Conservation (phyloP, 1,140 invertebrate genomes). For the Monochamus saltuarius region DNA sequence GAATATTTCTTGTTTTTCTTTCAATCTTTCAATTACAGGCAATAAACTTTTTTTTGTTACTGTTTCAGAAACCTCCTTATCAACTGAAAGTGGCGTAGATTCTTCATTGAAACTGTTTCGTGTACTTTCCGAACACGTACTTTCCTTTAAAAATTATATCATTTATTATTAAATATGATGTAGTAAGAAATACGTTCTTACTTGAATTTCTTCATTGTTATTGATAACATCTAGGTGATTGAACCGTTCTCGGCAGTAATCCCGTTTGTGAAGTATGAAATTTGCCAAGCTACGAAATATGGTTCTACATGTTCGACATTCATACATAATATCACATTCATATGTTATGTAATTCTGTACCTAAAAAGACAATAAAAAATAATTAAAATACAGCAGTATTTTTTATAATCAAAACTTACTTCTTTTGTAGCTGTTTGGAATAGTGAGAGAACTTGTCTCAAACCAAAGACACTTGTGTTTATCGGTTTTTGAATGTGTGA, state of each 20-base stretch:
- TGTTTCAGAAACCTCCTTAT: not conserved
- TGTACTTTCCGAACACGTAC: not conserved
- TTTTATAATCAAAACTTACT: constrained; percentile 37
- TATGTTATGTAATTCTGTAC: constrained; percentile 57
- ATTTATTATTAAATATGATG: not conserved
- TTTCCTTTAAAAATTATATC: not conserved
- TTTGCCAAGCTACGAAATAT: constrained; percentile 63
- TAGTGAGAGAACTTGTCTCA: constrained; percentile 46
- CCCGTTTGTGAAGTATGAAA: constrained; percentile 62
- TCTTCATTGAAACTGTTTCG: not conserved
- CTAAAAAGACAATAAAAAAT: constrained; percentile 43
- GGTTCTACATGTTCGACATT: constrained; percentile 61
- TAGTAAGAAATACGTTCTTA: constrained; percentile 4
- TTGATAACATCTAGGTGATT: not conserved
- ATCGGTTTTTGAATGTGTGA: constrained; percentile 50
- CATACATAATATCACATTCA: constrained; percentile 64
- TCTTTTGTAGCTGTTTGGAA: constrained; percentile 51
- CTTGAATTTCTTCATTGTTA: not conserved
- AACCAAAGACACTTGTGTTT: constrained; percentile 49
- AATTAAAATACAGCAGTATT: constrained; percentile 6
- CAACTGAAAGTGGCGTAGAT: too few species aligned
- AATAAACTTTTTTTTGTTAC: constrained; percentile 20
- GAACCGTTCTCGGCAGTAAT: constrained; percentile 52
- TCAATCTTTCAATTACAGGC: constrained; percentile 38
- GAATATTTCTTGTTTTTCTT: constrained; percentile 22